These are phyloP conservation scores for Helleia helle DNA, from an alignment of 2,888 invertebrate species.

Conservation along the genomic window DNA sequence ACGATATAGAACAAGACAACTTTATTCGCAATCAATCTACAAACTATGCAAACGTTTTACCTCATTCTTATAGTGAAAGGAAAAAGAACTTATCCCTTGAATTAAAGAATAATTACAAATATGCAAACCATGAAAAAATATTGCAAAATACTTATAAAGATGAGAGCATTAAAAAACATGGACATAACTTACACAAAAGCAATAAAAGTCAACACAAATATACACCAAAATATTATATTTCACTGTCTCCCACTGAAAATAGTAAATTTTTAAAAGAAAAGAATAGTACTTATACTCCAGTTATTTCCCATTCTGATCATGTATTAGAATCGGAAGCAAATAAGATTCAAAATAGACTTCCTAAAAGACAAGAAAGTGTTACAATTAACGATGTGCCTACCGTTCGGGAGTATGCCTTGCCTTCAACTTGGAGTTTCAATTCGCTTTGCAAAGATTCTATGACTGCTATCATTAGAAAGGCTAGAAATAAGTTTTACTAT, in stretches of 20 bases:
- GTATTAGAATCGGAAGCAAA: not conserved
- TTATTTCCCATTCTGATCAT: not conserved
- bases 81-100: constrained; percentile 47
- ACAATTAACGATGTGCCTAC: constrained; percentile 69
- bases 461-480: constrained; percentile 7
- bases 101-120: constrained; percentile 39
- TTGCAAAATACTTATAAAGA: not conserved
- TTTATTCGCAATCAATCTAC: constrained; percentile 6
- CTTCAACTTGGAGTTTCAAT: constrained; percentile 27
- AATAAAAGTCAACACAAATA: not conserved
- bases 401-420: constrained; percentile 64
- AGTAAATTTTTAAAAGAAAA: not conserved
- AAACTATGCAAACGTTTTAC: not conserved
- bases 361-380: constrained; percentile 45
- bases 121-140: constrained; percentile 11
- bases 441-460: constrained; percentile 33
- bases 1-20: constrained; percentile 24
- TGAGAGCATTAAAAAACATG: constrained; percentile 13
- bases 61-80: constrained; percentile 24
- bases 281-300: too few relatives aligned
- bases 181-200: constrained; percentile 13
- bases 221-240: constrained; percentile 1
- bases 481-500: constrained; percentile 11
- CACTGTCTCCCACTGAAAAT: constrained; percentile 1
- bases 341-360: not conserved